Conservation (phyloP, 2,888 invertebrate species). For the Scotopteryx bipunctaria region DNA sequence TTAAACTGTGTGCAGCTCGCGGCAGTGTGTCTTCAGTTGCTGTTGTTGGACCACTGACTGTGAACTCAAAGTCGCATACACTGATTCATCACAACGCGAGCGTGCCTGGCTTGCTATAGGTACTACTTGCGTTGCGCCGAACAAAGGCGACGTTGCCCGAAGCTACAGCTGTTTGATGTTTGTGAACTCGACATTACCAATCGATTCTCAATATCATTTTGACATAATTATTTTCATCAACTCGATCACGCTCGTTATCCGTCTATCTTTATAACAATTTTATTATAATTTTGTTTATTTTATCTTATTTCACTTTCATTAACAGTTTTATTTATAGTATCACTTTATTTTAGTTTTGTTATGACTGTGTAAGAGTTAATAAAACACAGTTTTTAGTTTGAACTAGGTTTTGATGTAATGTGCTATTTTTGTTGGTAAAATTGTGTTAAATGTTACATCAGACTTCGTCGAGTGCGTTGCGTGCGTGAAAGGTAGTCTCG, state of each 20-base stretch:
- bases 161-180: slow-evolving; percentile 78
- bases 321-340: neutral
- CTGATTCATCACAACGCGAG: slow-evolving; percentile 52
- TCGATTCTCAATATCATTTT: slow-evolving; percentile 61
- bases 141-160: slow-evolving; percentile 67
- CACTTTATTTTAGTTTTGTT: neutral
- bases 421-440: slow-evolving; percentile 34
- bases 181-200: slow-evolving; percentile 65
- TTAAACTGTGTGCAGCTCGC: slow-evolving; percentile 44
- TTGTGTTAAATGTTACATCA: slow-evolving; percentile 46
- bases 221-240: slow-evolving; percentile 47
- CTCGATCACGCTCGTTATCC: neutral
- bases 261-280: neutral
- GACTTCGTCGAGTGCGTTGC: slow-evolving; percentile 53
- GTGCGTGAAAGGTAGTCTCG: slow-evolving; percentile 42
- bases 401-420: neutral
- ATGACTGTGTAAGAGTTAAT: neutral
- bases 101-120: slow-evolving; percentile 35
- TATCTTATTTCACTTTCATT: neutral
- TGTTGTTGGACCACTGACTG: slow-evolving; percentile 29
- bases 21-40: slow-evolving; percentile 33
- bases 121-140: slow-evolving; percentile 51
- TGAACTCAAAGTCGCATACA: slow-evolving; percentile 18
- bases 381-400: no score
- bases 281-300: neutral